Base-by-base conservation (phyloP, 37 sponge, comb jelly and placozoan genomes). In the Spongilla lacustris region DNA sequence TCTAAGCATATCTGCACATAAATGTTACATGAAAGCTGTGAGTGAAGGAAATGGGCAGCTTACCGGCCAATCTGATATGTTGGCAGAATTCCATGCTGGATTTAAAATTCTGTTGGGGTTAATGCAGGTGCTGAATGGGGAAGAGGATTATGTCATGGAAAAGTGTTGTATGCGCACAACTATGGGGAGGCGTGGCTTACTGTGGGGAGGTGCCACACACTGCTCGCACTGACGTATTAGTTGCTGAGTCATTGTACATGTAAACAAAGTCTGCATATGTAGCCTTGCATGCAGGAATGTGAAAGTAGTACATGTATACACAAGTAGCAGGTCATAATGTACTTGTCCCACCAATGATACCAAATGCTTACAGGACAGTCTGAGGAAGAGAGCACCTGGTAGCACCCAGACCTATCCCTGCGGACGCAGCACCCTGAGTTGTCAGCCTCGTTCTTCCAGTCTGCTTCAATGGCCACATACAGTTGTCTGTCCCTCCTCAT, bases 381-480 rank as follows among this genome's bases (percentile, higher is more conserved):
- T 9, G 41, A 41, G 3, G 41, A 3, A 41, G 41, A 3, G 70
- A 69, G 3, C 6, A 80, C 83, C 74, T 94, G 94, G 26, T 94
- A 84, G 72, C 98, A 95, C 1, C 94, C 94, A 32, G 88, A 87
- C 11, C 69, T 66, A 29, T 93, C 94, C 11, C 80, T 48, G 6
- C 88, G 66, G 24, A 98, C 90, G 80, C 98, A 98, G 68, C 98
- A 98, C 1, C 94, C 98, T 0, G 93, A 84, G 26, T 12, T 13
- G 31, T 36, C 86, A 34, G 30, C 41, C 83, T 98, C 98, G 0
- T 14, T 4, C 33, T n/a, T 67, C 9, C 79, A 30, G 76, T 96
- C 96, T 22, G 23, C 30, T 11, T 88, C 90, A 75, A 97, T 84
- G n/a, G 74, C 91, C 35, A 72, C 48, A 50, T 89, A 83, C 34